Conservation (phyloP, 2,797 vertebrate species). For the Thunnus albacares region DNA sequence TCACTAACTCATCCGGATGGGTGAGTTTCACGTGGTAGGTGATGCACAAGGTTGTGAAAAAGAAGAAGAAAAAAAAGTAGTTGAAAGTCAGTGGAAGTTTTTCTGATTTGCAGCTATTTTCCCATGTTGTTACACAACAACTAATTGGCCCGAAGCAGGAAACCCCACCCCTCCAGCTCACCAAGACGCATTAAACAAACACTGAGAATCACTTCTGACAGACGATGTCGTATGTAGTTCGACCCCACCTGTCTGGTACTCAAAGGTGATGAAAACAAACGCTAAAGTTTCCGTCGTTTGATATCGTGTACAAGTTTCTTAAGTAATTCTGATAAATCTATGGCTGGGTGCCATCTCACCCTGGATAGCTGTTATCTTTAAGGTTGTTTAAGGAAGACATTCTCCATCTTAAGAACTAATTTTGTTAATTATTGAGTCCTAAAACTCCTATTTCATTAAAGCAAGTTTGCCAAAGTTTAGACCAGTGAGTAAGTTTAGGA, state of each 20-base stretch:
- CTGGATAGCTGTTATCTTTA: neutral
- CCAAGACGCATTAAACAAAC: neutral
- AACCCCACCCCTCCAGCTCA: neutral
- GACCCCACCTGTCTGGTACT: slow-evolving; percentile 6
- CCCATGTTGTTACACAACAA: neutral
- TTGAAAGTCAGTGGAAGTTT: neutral
- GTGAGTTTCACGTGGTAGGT: neutral
- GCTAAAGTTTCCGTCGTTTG: rapidly evolving
- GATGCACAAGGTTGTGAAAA: neutral
- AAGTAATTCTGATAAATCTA: neutral
- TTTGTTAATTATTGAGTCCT: no score
- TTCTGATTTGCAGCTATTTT: neutral
- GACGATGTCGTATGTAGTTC: neutral
- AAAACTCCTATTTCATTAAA: neutral
- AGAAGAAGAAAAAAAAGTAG: no score
- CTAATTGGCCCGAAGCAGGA: neutral
- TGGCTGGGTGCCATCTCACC: neutral
- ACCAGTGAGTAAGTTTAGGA: no score
- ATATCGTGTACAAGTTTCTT: no score
- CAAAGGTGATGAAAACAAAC: neutral
- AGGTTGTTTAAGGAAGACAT: neutral
- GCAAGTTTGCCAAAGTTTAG: no score
- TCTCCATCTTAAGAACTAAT: no score
- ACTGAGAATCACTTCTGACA: no score
- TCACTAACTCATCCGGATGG: no score